Evolutionary conservation across 2,113 vertebrate genomes (phyloP), one percentile per base, ranked within the genome.

Genomic region (Struthidea cinerea): DNA sequence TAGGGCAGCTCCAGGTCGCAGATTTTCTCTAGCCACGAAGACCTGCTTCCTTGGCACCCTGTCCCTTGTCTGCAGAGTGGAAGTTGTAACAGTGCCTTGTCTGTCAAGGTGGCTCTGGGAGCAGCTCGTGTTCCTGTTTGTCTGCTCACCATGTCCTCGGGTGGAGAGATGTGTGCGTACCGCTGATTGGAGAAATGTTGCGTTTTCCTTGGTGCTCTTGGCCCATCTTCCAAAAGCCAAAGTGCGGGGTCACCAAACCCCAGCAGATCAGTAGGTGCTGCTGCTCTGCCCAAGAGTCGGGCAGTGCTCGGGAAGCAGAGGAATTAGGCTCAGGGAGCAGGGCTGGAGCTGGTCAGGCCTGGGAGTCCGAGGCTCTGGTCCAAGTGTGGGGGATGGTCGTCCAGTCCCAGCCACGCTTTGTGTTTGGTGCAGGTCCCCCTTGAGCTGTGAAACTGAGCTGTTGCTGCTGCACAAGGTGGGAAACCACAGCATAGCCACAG

Each of bases 101-200:
- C 0, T 41, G 24, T 27, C 30, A 10, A 1, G 8, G 30, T 55
- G 65, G 11, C 57, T 56, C 35, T 78, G 41, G 64, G 30, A 73
- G 56, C 14, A 71, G 22, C 19, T 84, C 33, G 0, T 0, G 1
- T 26, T 67, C 30, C 47, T 0, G 0, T 46, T 81, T 55, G 7
- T 41, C 28, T 41, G n/a, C 16, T 84, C 53, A 20, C 19, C 2
- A 0, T 18, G 7, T 52, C 47, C 56, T 42, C 6, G 2, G 19
- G 15, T 3, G 24, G 37, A 85, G 33, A 69, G 28, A 12, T 64
- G 20, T 7, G 2, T 60, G 61, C 7, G 2, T 14, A 4, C 5
- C 64, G 8, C 60, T 64, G 23, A 10, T 13, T 6, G 0, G 13
- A 71, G 24, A 64, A 78, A 28, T 5, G 5, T 3, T 80, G 17